Percentiles rank a stretch among this genome's conserved stretches.
phyloP scores from a whole-genome alignment of 1,140 invertebrate species.

The Popillia japonica region DNA sequence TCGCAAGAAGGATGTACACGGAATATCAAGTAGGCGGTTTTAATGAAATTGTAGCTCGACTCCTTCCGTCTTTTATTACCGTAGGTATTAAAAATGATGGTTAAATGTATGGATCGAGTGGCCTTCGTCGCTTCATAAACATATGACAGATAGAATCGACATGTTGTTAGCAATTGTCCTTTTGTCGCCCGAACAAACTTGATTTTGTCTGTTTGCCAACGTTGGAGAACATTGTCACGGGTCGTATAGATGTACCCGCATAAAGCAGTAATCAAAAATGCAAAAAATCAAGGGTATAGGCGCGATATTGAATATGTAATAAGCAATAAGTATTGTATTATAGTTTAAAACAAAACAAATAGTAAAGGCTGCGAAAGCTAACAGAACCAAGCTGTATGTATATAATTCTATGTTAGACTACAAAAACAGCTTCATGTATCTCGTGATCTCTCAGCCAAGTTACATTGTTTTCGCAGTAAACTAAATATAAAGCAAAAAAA shows the following conservation, averaged over 20 bases:
- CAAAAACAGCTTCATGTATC: too few relatives aligned
- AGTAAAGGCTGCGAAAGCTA: not conserved
- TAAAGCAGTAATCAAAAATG: not conserved
- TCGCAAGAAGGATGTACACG: not conserved
- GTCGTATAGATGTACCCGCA: not conserved
- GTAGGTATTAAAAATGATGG: conserved; percentile 3
- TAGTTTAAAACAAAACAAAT: not conserved
- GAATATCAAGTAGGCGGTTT: conserved; percentile 28
- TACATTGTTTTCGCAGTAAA: too few relatives aligned
- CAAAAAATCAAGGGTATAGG: not conserved
- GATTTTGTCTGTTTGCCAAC: not conserved
- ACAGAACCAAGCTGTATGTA: too few relatives aligned
- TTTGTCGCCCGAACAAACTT: not conserved
- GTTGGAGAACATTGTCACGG: not conserved
- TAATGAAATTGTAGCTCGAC: not conserved
- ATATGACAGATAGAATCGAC: conserved; percentile 31
- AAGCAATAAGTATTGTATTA: not conserved
- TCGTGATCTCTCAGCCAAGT: too few relatives aligned
- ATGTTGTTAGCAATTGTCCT: not conserved
- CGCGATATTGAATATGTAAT: not conserved
- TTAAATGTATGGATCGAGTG: not conserved
- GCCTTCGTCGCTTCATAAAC: conserved; percentile 18
- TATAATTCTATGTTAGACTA: too few relatives aligned
- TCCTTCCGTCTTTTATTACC: conserved; percentile 25
- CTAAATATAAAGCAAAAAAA: too few relatives aligned